Percentiles rank a stretch among this genome's conserved stretches.
These are phyloP conservation scores for Lanistes nyassanus DNA, from an alignment of 1,140 invertebrate genomes.

Conservation along the genomic window DNA sequence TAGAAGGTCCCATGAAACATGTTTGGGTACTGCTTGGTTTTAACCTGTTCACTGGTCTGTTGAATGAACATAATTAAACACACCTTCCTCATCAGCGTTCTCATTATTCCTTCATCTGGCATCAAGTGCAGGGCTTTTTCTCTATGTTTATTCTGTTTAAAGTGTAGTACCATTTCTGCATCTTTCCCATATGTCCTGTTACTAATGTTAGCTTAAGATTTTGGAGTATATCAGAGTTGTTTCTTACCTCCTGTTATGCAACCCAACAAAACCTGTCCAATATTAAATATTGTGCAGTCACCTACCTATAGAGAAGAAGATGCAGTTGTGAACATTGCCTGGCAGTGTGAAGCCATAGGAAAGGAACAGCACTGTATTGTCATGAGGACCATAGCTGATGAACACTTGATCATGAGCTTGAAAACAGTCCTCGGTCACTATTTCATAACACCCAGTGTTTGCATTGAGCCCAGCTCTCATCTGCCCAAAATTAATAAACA, in stretches of 20 bases:
- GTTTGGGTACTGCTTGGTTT: too few relatives aligned
- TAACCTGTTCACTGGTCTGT: too few relatives aligned
- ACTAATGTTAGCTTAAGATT: background rate
- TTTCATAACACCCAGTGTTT: slow-evolving; percentile 69
- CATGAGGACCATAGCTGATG: slow-evolving; percentile 80
- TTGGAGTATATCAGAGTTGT: background rate
- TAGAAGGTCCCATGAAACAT: too few relatives aligned
- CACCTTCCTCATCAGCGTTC: too few relatives aligned
- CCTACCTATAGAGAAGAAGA: slow-evolving; percentile 56
- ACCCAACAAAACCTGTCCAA: background rate
- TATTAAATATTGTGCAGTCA: background rate
- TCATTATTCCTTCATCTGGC: too few relatives aligned
- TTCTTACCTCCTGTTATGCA: slow-evolving; percentile 1
- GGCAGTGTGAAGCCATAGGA: slow-evolving; percentile 82
- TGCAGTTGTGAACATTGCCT: slow-evolving; percentile 73
- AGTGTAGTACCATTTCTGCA: background rate
- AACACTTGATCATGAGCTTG: slow-evolving; percentile 75
- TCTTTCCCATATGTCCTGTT: background rate
- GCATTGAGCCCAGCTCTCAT: slow-evolving; percentile 69
- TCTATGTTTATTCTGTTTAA: background rate
- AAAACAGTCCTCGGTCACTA: slow-evolving; percentile 68
- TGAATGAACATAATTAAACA: too few relatives aligned
- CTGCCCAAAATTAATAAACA: slow-evolving; percentile 32
- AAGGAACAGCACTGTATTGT: slow-evolving; percentile 75
- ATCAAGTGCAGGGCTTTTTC: too few relatives aligned